Conservation (phyloP, 2,113 vertebrate species). For the Malurus alboscapulatus region DNA sequence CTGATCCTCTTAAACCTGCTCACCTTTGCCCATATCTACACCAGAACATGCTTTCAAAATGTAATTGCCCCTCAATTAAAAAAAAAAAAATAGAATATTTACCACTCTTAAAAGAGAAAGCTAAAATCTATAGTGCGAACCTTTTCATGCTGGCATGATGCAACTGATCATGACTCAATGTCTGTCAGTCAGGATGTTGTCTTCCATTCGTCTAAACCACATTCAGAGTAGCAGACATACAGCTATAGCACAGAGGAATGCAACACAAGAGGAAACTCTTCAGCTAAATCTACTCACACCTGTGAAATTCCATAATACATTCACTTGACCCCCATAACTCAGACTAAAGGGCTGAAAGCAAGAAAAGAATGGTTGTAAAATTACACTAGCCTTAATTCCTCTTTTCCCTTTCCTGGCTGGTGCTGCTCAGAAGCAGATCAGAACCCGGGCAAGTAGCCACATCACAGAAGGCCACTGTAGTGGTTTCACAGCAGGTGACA, state of each 20-base stretch:
- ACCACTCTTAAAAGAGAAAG: neutral
- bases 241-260: neutral
- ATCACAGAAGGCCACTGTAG: neutral
- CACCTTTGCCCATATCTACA: neutral
- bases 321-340: neutral
- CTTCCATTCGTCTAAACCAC: neutral
- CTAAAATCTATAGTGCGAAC: neutral
- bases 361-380: neutral
- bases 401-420: neutral
- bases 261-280: fast-evolving
- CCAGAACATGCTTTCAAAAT: neutral
- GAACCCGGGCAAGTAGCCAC: neutral
- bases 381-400: neutral
- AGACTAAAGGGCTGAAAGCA: neutral
- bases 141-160: neutral
- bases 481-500: neutral
- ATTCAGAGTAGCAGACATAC: neutral
- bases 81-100: neutral
- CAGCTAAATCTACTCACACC: neutral
- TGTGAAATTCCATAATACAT: neutral
- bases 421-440: neutral
- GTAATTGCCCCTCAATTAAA: neutral
- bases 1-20: neutral
- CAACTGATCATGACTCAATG: neutral
- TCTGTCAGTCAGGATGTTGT: neutral